Percentiles rank a stretch among this genome's conserved stretches.
phyloP scores from a whole-genome alignment of 2,888 invertebrate species.

The Psylliodes chrysocephalus region DNA sequence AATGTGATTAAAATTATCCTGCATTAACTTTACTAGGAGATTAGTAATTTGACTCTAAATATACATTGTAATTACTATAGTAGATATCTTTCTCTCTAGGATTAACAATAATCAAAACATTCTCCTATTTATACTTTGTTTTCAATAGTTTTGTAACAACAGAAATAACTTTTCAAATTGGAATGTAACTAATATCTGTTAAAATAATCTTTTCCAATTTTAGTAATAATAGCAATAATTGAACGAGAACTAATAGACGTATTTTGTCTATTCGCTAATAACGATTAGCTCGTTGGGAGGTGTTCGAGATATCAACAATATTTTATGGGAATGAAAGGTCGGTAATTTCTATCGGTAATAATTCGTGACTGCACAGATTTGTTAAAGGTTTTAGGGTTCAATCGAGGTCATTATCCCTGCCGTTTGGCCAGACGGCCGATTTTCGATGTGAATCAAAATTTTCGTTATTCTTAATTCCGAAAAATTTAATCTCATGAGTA shows the following conservation, averaged over 20 bases:
- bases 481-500: not conserved
- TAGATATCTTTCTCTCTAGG: too few species aligned
- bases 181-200: too few species aligned
- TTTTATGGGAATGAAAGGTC: constrained; percentile 19
- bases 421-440: constrained; percentile 6
- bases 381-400: constrained; percentile 21
- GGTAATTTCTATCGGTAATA: constrained; percentile 25
- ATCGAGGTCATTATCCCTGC: constrained; percentile 19
- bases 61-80: too few species aligned
- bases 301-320: constrained; percentile 24
- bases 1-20: too few species aligned
- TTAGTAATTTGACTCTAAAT: too few species aligned
- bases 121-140: too few species aligned
- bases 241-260: not conserved
- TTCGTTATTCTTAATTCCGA: not conserved
- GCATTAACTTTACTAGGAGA: too few species aligned
- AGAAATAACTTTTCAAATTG: too few species aligned
- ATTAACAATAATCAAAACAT: too few species aligned
- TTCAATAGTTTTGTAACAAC: too few species aligned
- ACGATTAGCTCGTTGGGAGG: constrained; percentile 10
- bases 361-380: constrained; percentile 27
- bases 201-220: too few species aligned
- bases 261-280: constrained; percentile 3
- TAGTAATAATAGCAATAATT: too few species aligned
- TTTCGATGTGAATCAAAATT: not conserved